These are phyloP conservation scores for Piscicola geometra DNA, from an alignment of 2,888 invertebrate species.

Conservation along the genomic window DNA sequence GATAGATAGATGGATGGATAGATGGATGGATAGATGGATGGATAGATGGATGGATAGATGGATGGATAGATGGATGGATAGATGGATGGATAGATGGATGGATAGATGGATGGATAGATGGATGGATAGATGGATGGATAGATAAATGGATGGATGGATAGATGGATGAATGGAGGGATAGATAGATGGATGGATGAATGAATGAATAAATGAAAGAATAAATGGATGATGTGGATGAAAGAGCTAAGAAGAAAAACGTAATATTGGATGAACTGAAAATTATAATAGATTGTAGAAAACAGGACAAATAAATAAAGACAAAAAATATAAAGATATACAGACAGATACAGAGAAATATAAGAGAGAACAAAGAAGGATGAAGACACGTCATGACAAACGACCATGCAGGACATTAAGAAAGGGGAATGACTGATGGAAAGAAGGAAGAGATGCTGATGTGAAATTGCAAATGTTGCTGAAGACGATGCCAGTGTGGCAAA, in stretches of 20 bases:
- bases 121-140: neutral
- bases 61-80: neutral
- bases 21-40: neutral
- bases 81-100: neutral
- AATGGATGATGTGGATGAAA: neutral
- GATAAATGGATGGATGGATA: too few relatives aligned
- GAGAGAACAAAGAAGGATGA: neutral
- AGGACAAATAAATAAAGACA: too few relatives aligned
- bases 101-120: neutral
- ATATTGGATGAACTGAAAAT: too few relatives aligned
- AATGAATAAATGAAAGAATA: neutral
- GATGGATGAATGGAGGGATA: neutral
- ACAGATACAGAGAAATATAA: too few relatives aligned
- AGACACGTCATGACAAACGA: neutral
- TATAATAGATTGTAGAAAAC: too few relatives aligned
- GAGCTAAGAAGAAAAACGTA: neutral
- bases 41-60: neutral
- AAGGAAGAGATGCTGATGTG: neutral
- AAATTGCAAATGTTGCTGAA: neutral
- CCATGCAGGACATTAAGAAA: neutral
- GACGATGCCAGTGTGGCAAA: neutral
- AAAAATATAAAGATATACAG: too few relatives aligned
- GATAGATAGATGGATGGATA: neutral
- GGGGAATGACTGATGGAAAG: too few relatives aligned
- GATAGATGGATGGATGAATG: slow-evolving; percentile 6